Evolutionary conservation across 1,140 invertebrate species (phyloP).

Genomic region (Scaptomyza pallida): DNA sequence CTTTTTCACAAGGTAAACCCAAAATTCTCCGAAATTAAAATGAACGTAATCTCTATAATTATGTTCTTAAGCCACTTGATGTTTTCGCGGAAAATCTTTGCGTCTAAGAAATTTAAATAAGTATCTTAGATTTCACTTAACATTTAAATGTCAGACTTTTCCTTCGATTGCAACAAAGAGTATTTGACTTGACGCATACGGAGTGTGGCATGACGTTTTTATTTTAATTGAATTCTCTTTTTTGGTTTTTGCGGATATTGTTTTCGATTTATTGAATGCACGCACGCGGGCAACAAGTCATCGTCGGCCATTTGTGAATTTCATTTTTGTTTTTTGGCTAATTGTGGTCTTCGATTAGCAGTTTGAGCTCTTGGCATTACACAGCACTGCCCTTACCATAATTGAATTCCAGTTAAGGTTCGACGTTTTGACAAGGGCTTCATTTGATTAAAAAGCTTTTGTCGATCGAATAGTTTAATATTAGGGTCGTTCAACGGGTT

Average conservation of each 20-base stretch:
- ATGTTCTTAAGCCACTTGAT: neutral
- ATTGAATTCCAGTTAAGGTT: conserved; percentile 45
- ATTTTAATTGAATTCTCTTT: conserved; percentile 19
- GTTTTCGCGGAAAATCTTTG: too few species aligned
- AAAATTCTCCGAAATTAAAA: neutral
- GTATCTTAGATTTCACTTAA: neutral
- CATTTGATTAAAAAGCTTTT: conserved; percentile 75
- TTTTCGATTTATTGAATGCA: conserved; percentile 48
- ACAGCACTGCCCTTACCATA: conserved; percentile 50
- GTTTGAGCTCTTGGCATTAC: conserved; percentile 35
- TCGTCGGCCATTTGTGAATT: conserved; percentile 27
- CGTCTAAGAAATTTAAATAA: too few species aligned
- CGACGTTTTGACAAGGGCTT: conserved; percentile 29
- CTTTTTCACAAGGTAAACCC: neutral
- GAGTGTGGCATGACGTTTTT: neutral
- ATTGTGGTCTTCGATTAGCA: conserved; percentile 63
- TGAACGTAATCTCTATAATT: neutral
- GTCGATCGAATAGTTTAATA: conserved; percentile 22
- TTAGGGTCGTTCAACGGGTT: conserved; percentile 46
- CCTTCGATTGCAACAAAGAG: neutral
- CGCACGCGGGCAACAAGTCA: conserved; percentile 68
- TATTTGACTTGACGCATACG: neutral
- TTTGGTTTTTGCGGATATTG: conserved; percentile 9
- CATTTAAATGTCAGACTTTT: neutral
- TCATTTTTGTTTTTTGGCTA: conserved; percentile 46